Percentiles rank a stretch among this genome's conserved stretches.
Evolutionary conservation across 2,888 invertebrate species (phyloP).

Genomic region (Chaitophorus viminalis): DNA sequence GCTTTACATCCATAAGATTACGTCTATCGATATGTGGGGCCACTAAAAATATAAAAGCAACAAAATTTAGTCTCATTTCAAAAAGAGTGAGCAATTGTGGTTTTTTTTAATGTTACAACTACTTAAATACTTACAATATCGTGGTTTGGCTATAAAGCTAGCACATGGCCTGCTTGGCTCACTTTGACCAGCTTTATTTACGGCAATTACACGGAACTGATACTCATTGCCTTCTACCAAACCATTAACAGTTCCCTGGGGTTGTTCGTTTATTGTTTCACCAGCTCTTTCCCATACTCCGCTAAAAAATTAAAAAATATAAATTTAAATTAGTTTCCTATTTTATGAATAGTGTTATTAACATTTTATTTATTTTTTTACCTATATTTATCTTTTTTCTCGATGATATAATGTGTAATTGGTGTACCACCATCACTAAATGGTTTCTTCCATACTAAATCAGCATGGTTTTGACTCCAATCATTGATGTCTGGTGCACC

Average conservation of each 20-base stretch:
- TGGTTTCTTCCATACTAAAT: slow-evolving; percentile 90
- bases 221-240: slow-evolving; percentile 95
- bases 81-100: not conserved
- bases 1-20: slow-evolving; percentile 86
- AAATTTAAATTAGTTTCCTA: slow-evolving; percentile 17
- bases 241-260: slow-evolving; percentile 85
- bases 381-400: slow-evolving; percentile 88
- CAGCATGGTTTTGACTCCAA: slow-evolving; percentile 92
- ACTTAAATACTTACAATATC: slow-evolving; percentile 74
- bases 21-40: slow-evolving; percentile 96
- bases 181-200: slow-evolving; percentile 94
- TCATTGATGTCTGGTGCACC: slow-evolving; percentile 90
- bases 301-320: slow-evolving; percentile 68
- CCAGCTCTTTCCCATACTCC: slow-evolving; percentile 93
- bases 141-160: slow-evolving; percentile 85
- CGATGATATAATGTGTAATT: slow-evolving; percentile 90
- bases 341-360: not conserved
- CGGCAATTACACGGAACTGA: slow-evolving; percentile 94
- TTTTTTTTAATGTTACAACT: not conserved
- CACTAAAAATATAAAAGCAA: slow-evolving; percentile 70
- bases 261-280: slow-evolving; percentile 80
- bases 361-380: slow-evolving; percentile 59
- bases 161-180: slow-evolving; percentile 90
- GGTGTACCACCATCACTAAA: slow-evolving; percentile 93
- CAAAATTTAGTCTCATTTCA: not conserved